phyloP scores from a whole-genome alignment of 2,797 vertebrate species.

The Anisognathus igniventris region DNA sequence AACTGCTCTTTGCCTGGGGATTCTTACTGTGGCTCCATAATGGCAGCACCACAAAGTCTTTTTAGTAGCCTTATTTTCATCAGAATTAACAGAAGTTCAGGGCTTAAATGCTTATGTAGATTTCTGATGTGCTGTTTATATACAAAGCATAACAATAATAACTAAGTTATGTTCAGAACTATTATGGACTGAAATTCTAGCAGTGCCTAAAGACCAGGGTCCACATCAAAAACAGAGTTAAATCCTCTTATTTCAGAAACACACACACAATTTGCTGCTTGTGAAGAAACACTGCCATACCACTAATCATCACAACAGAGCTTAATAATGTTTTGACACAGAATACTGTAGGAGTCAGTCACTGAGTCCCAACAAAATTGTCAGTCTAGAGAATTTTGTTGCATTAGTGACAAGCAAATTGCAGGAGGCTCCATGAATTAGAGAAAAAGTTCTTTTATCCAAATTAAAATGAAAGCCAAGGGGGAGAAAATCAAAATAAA shows the following conservation, averaged over 20 bases:
- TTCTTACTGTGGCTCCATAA: not conserved
- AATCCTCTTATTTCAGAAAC: not conserved
- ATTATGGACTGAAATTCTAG: not conserved
- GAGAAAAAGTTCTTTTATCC: not conserved
- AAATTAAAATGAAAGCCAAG: not conserved
- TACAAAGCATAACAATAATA: not conserved
- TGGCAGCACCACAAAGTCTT: not conserved
- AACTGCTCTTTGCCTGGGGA: not conserved
- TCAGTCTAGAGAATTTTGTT: not conserved
- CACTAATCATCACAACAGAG: not conserved
- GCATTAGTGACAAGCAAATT: not conserved
- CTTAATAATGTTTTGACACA: not conserved
- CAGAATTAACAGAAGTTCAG: not conserved
- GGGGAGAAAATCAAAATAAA: not conserved
- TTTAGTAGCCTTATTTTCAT: not conserved
- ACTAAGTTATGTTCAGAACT: not conserved
- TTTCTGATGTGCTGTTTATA: not conserved
- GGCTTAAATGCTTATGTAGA: not conserved
- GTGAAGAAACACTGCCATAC: not conserved
- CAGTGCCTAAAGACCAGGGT: not conserved
- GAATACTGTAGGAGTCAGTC: not conserved
- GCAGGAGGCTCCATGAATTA: not conserved
- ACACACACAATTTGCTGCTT: not conserved
- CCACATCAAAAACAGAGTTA: not conserved
- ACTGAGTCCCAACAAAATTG: not conserved